Conservation (phyloP, 2,888 invertebrate genomes). For the Thereva unica region DNA sequence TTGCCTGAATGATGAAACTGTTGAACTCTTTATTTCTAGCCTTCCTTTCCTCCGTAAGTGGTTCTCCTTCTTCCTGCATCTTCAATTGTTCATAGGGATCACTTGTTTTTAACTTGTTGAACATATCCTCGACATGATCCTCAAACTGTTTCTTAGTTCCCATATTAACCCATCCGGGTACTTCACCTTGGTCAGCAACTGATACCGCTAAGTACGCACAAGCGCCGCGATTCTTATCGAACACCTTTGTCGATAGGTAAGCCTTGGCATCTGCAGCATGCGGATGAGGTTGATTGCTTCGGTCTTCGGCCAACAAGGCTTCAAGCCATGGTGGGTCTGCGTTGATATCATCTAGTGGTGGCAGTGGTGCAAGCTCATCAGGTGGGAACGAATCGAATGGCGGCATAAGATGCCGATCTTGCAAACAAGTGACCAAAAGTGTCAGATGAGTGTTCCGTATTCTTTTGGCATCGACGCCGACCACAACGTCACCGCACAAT, state of each 20-base stretch:
- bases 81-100: background rate
- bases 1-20: constrained; percentile 43
- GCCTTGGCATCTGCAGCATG: constrained; percentile 38
- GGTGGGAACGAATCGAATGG: constrained; percentile 39
- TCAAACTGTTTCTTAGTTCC: constrained; percentile 32
- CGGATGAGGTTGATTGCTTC: background rate
- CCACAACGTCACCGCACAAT: constrained; percentile 45
- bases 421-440: constrained; percentile 48
- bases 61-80: background rate
- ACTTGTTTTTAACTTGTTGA: constrained; percentile 13
- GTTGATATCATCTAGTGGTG: background rate
- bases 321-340: constrained; percentile 38
- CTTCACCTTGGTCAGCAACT: constrained; percentile 43
- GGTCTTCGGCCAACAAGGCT: constrained; percentile 15
- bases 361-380: background rate
- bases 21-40: constrained; percentile 11
- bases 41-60: background rate
- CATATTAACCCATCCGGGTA: constrained; percentile 43
- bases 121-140: constrained; percentile 23
- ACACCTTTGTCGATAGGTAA: constrained; percentile 45
- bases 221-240: constrained; percentile 45
- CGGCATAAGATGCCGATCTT: constrained; percentile 49
- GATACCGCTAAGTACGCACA: constrained; percentile 47
- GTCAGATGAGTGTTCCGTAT: constrained; percentile 50
- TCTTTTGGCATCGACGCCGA: constrained; percentile 46